A percentile compares a stretch with the other conserved stretches of the same genome.
phyloP scores from a whole-genome alignment of 2,113 vertebrate genomes.

The Pteruthius melanotis region DNA sequence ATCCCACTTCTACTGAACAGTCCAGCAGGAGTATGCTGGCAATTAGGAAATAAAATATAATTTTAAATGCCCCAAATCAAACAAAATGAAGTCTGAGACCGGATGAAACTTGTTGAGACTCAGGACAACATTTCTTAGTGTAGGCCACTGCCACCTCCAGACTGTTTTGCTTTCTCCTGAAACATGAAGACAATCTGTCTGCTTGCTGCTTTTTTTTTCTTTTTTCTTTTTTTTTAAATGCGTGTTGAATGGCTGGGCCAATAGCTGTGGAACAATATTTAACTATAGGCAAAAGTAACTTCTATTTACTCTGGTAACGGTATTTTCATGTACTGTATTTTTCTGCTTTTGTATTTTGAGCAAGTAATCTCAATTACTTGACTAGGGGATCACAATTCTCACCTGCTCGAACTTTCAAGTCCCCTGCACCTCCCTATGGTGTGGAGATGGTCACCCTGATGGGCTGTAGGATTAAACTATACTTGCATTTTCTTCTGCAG shows the following conservation, averaged over 20 bases:
- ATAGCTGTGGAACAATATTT: neutral
- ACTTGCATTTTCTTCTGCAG: conserved; percentile 29
- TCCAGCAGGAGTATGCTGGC: neutral
- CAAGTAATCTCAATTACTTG: neutral
- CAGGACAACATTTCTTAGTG: neutral
- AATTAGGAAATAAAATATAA: neutral
- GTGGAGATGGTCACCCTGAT: neutral
- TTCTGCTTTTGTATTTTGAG: neutral
- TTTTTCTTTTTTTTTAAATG: no score
- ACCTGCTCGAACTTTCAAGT: neutral
- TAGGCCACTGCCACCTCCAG: conserved; percentile 8
- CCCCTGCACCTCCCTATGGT: neutral
- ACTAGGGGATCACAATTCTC: neutral
- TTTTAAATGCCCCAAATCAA: neutral
- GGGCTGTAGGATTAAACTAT: conserved; percentile 32
- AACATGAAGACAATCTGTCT: neutral
- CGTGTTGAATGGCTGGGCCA: neutral
- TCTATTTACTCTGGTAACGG: conserved; percentile 16
- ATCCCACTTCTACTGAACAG: neutral
- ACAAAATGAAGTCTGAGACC: neutral
- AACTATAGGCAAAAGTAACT: neutral
- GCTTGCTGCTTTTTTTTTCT: neutral
- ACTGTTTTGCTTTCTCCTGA: conserved; percentile 10
- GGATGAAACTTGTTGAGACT: neutral
- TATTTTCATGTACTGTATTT: neutral